Evolutionary conservation across 2,888 invertebrate species (phyloP).

Genomic region (Agriotes lineatus): DNA sequence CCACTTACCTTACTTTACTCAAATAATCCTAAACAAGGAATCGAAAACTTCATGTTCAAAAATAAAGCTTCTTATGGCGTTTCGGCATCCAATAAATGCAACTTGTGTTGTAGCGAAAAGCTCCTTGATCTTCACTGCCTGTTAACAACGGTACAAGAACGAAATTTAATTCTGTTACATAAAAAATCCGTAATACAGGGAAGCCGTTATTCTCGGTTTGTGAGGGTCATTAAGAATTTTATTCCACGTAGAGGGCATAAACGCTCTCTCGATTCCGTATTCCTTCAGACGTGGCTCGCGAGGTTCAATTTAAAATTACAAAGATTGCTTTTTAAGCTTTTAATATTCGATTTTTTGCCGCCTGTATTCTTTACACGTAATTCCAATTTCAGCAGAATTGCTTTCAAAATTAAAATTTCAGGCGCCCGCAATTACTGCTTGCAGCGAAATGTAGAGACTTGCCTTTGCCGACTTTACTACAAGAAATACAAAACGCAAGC

Average conservation of each 20-base stretch:
- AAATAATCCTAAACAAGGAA: too few relatives aligned
- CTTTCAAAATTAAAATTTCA: constrained; percentile 26
- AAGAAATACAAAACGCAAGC: background rate
- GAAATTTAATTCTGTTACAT: background rate
- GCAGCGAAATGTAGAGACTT: constrained; percentile 1
- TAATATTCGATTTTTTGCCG: constrained; percentile 15
- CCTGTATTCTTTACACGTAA: constrained; percentile 20
- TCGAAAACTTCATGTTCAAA: too few relatives aligned
- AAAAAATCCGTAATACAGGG: background rate
- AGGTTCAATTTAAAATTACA: constrained; percentile 21
- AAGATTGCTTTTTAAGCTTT: constrained; percentile 15
- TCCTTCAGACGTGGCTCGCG: background rate
- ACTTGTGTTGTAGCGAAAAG: too few relatives aligned
- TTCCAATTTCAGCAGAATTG: constrained; percentile 21
- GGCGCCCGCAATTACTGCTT: constrained; percentile 8
- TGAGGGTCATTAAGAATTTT: constrained; percentile 9
- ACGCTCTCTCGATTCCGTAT: constrained; percentile 4
- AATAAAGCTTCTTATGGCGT: too few relatives aligned
- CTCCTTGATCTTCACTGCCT: background rate
- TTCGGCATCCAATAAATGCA: background rate
- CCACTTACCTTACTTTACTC: too few relatives aligned
- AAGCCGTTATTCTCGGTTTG: background rate
- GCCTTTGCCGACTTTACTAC: background rate
- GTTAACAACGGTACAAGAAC: background rate
- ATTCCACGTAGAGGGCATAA: constrained; percentile 5